These are phyloP conservation scores for Phengaris arion DNA, from an alignment of 2,888 invertebrate species.

Conservation along the genomic window DNA sequence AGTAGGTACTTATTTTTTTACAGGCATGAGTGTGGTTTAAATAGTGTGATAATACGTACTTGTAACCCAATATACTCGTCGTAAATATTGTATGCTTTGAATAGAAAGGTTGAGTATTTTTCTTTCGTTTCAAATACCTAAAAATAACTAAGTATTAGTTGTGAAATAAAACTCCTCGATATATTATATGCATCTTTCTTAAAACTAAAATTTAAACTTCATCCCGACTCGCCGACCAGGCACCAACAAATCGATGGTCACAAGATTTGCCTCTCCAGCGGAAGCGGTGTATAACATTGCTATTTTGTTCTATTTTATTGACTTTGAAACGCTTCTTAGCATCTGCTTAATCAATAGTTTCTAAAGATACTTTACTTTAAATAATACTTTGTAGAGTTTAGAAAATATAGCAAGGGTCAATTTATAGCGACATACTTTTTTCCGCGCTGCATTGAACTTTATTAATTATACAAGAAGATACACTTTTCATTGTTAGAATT, in stretches of 20 bases:
- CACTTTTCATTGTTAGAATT: no score
- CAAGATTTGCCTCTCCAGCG: background rate
- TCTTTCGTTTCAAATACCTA: background rate
- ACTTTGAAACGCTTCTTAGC: background rate
- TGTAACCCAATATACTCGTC: no score
- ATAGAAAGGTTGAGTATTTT: background rate
- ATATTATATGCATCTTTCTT: background rate
- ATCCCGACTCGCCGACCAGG: background rate
- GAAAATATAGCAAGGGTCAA: background rate
- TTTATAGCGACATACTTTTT: background rate
- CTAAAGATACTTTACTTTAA: background rate
- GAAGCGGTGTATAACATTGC: background rate
- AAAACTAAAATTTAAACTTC: background rate
- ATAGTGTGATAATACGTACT: no score
- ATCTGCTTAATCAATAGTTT: background rate
- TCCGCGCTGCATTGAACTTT: no score
- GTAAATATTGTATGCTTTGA: no score
- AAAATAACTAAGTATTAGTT: background rate
- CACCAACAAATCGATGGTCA: constrained; percentile 17
- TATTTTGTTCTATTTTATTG: constrained; percentile 13
- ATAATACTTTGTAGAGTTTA: background rate
- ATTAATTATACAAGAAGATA: no score
- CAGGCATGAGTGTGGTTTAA: no score
- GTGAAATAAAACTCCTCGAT: background rate
- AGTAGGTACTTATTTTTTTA: no score